phyloP scores from a whole-genome alignment of 2,888 invertebrate species.

The Eupithecia abbreviata region DNA sequence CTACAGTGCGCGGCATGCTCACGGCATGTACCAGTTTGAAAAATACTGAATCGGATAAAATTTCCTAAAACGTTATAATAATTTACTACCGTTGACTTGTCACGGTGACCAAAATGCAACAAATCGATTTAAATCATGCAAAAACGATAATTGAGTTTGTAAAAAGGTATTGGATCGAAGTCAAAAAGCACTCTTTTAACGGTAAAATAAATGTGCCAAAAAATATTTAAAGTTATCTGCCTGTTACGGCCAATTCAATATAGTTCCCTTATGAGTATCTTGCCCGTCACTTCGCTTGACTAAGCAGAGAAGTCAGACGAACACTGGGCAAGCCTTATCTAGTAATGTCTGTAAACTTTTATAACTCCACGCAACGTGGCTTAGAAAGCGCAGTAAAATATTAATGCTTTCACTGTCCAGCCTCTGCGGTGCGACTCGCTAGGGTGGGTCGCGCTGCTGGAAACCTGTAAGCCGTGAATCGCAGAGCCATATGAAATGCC shows the following conservation, averaged over 20 bases:
- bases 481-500: slow-evolving; percentile 7
- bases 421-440: background rate
- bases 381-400: background rate
- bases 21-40: background rate
- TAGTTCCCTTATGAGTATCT: background rate
- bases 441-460: background rate
- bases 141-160: background rate
- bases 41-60: background rate
- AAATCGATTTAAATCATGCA: background rate
- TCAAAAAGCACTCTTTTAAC: background rate
- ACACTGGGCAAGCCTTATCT: background rate
- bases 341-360: background rate
- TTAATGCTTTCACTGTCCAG: background rate
- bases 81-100: background rate
- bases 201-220: background rate
- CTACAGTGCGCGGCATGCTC: slow-evolving; percentile 15
- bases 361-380: background rate
- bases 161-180: background rate
- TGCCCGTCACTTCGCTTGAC: background rate
- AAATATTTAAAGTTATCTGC: background rate
- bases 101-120: background rate
- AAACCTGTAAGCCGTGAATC: background rate
- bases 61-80: background rate
- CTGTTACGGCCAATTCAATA: background rate
- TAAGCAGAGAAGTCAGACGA: background rate